These are phyloP conservation scores for Arizona elegans DNA, from an alignment of 2,113 vertebrate species.

Conservation along the genomic window DNA sequence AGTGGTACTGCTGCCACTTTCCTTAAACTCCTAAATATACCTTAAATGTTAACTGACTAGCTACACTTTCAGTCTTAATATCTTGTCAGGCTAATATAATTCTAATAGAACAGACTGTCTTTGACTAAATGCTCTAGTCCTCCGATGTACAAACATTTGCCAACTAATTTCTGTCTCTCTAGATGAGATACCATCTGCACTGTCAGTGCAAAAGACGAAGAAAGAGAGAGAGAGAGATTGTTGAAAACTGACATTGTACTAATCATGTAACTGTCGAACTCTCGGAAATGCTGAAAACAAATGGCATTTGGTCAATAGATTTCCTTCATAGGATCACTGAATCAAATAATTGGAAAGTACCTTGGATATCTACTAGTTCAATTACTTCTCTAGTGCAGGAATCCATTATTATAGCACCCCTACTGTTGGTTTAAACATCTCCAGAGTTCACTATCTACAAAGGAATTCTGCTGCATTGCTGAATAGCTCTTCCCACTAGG, in stretches of 20 bases:
- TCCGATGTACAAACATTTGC: background rate
- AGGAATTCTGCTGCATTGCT: background rate
- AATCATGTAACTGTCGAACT: conserved; percentile 13
- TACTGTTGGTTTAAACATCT: background rate
- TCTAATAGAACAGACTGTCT: conserved; percentile 3
- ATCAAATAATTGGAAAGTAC: background rate
- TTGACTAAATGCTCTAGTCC: background rate
- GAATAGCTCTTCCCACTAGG: background rate
- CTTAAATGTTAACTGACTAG: conserved; percentile 7
- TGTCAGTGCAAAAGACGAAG: background rate
- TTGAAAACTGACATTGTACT: conserved; percentile 24
- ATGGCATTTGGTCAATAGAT: background rate
- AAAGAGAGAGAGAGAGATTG: background rate
- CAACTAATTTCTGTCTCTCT: conserved; percentile 14
- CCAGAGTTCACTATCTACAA: background rate
- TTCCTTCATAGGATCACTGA: background rate
- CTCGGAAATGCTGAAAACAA: conserved; percentile 23
- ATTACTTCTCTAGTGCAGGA: background rate
- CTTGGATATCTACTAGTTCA: background rate
- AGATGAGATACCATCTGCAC: conserved; percentile 29
- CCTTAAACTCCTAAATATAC: background rate
- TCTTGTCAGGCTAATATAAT: background rate
- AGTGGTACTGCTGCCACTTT: background rate
- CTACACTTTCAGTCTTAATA: background rate
- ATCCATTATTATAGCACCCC: background rate